phyloP scores from a whole-genome alignment of 1,140 invertebrate genomes.

The Daktulosphaira vitifoliae region DNA sequence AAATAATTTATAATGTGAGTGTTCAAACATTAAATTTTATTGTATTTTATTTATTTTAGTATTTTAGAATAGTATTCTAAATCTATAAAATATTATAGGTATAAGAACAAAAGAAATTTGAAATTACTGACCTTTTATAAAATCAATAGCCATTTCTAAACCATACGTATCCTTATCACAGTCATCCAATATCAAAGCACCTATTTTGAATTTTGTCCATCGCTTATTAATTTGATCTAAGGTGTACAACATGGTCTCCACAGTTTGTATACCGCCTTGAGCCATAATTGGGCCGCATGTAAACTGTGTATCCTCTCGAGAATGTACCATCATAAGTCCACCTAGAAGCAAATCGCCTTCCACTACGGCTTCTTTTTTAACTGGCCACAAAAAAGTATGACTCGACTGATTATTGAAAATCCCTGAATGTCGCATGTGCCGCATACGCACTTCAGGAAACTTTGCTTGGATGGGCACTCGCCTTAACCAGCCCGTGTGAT shows the following conservation, averaged over 20 bases:
- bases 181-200: constrained; percentile 85
- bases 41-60: too few relatives aligned
- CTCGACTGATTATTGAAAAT: constrained; percentile 16
- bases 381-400: constrained; percentile 55
- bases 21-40: too few relatives aligned
- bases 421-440: constrained; percentile 15
- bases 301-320: constrained; percentile 53
- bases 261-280: constrained; percentile 81
- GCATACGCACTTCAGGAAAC: constrained; percentile 17
- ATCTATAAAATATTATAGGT: too few relatives aligned
- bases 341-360: constrained; percentile 77
- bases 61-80: too few relatives aligned
- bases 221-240: constrained; percentile 70
- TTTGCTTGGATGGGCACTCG: background rate
- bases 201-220: constrained; percentile 60
- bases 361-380: constrained; percentile 70
- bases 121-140: constrained; percentile 92
- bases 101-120: too few relatives aligned
- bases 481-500: background rate
- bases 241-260: constrained; percentile 88
- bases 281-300: constrained; percentile 90
- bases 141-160: constrained; percentile 90
- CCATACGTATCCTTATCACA: constrained; percentile 96
- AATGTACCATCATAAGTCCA: constrained; percentile 90
- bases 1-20: too few relatives aligned